Evolutionary conservation across 2,113 vertebrate species (phyloP), one percentile per base, ranked within the genome.

Genomic region (Corapipo altera): DNA sequence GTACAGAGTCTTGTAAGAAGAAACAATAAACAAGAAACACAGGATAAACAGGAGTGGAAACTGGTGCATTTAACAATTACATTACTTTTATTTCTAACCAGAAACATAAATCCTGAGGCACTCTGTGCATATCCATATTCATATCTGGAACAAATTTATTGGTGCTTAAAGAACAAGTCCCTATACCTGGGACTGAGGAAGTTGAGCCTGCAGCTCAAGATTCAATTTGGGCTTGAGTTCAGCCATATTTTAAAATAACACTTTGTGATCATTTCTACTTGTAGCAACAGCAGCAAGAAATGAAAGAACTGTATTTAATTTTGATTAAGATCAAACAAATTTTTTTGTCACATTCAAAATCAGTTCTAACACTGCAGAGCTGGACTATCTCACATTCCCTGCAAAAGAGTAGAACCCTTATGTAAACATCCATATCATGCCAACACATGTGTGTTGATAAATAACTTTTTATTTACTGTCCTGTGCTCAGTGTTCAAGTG

Each of bases 71-170:
- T 79, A 85, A 87, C 0, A 0, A 43, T 59, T 90, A 82, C 15
- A 52, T 41, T 85, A 83, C 15, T 84, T 78, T 41, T 77, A 35
- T 75, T 91, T 85, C 88, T 77, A 91, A 59, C 39, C 49, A 67
- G 75, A 74, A 91, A 70, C 20, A 85, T 83, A 91, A 95, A 93
- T 64, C 21, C 21, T 66, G 72, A 62, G 59, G 41, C 15, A 48
- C 18, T 89, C 72, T 91, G 78, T 91, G 58, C n/a, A 75, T 91
- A 83, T 73, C 27, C 55, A 61, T 86, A 94, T 82, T 95, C 48
- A 66, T 69, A 75, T 57, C 51, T 5, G 2, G 75, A 79, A 91
- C 67, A 93, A 65, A 93, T 77, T 65, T 93, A 51, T 88, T 89
- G 88, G 26, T 72, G 26, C 64, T 72, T 76, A 71, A 92, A 86